Evolutionary conservation across 2,888 invertebrate species (phyloP), one percentile per base, ranked within the genome.

Genomic region (Standfussiana lucernea): DNA sequence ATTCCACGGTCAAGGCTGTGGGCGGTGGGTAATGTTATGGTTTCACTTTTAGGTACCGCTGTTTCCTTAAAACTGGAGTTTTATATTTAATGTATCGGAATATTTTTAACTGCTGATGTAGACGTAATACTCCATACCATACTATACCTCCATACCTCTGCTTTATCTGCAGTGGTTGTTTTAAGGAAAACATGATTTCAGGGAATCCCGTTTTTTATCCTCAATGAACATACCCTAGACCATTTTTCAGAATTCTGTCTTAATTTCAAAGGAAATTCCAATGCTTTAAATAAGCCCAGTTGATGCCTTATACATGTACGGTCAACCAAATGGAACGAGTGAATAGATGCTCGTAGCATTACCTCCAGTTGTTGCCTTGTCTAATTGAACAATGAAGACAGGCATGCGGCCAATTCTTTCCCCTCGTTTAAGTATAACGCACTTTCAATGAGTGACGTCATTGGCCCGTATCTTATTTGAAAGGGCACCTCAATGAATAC

Each of bases 361-460:
- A 86, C 76, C 79, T 79, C 78, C 84, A 85, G 85, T 88, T 84
- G 87, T 87, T 85, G 82, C 78, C 82, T 86, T 84, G 81, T 88
- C 89, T 91, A 91, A 93, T 92, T 92, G 92, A 90, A 93, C 92
- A 93, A 93, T 92, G 88, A 86, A 87, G 78, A 70, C 80, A 84
- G 80, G 80, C 80, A 93, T 91, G 90, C 91, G 89, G 92, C 89
- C 89, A 87, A 79, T 89, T 88, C 88, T 88, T 87, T 89, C 86
- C 85, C 81, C 86, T 79, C 79, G 72, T 86, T 84, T 80, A 86
- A 89, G 82, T 75, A 77, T 77, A 77, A 69, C 70, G 75, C 62
- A 78, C 82, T 84, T 84, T 84, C 82, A 89, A 89, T 88, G 81
- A 85, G 82, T 84, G 83, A 74, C 86, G 79, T 80, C 83, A 86